Evolutionary conservation across 1,140 invertebrate genomes (phyloP), one percentile per base, ranked within the genome.

Genomic region (Orchesella cincta): DNA sequence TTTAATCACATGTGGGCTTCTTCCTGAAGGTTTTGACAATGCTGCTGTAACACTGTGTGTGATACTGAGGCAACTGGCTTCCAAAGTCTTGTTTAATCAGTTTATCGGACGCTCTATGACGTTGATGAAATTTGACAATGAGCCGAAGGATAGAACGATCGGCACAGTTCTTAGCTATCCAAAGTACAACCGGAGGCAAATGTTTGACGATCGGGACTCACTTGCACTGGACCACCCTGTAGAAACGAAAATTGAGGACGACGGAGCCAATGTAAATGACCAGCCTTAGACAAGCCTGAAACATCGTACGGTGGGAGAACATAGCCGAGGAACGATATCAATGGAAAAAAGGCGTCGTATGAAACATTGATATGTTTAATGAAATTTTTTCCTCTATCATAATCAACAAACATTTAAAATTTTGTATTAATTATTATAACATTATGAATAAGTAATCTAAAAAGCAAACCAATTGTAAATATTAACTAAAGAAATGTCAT

Each of bases 11-110:
- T 77, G 76, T 54, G 70, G 51, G 33, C 73, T 51, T 28, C 46
- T 77, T 5, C 1, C 1, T 20, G 76, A 77, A 31, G 76, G 76
- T 8, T 77, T 51, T 77, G 70, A 77, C 36, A 73, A 77, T 57
- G 2, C 70, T 2, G 73, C 73, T 28, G 70, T 77, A 16, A 77
- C 34, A 5, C 14, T 77, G 1, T 72, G 64, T 31, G 67, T 77
- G 34, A 73, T 77, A 35, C 75, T 76, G 14, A 12, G 29, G 23
- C 72, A 76, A 26, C 8, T 46, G 20, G 20, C 14, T 2, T 71
- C 51, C 1, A 5, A 28, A 76, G 62, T 72, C 3, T 28, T 67
- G 12, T 76, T 76, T 28, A 34, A 67, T 23, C 75, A 76, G 34
- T 76, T 76, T 29, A 14, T 3, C n/a, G 75, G 75, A 70, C 54